Evolutionary conservation across 1,140 invertebrate genomes (phyloP), one percentile per base, ranked within the genome.

Genomic region (Hormaphis cornu): DNA sequence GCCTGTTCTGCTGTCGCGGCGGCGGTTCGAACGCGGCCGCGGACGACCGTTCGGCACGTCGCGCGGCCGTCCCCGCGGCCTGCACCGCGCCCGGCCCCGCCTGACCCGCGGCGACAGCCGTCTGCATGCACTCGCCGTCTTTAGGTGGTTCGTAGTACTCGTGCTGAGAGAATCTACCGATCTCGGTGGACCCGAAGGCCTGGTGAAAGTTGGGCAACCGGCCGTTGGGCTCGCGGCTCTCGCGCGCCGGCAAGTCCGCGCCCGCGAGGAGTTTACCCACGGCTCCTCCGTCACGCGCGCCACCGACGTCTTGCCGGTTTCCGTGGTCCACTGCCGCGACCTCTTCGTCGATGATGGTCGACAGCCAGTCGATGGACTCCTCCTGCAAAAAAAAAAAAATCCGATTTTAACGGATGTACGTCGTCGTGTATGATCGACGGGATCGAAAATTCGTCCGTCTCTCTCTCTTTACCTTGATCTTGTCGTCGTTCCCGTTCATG

Each of bases 101-200:
- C 10, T 48, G 48, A 10, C 63, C 58, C 8, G 59, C 54, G 26
- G 12, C 18, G 46, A 66, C 69, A n/a, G 59, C 24, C 8, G 69
- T n/a, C n/a, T n/a, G n/a, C n/a, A n/a, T n/a, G n/a, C n/a, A n/a
- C n/a, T n/a, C n/a, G n/a, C n/a, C 12, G 5, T 72, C 70, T 46
- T 61, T 66, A 1, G 72, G 70, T 76, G 75, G 74, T 69, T 76
- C 75, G 73, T 82, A 82, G 40, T 79, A 81, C 71, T 83, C 80
- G 7, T 81, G 80, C 69, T 81, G 79, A 14, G 81, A 82, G 73
- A 88, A 89, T 66, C 84, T 83, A 26, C 87, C 87, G 63, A 89
- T 89, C 76, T 88, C 87, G 26, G 87, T 89, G 1, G 86, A 88
- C 16, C 87, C 87, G 74, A 89, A 89, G 0, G 87, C 86, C 75